These are phyloP conservation scores for Keiferia lycopersicella DNA, from an alignment of 2,888 invertebrate species.

Conservation along the genomic window DNA sequence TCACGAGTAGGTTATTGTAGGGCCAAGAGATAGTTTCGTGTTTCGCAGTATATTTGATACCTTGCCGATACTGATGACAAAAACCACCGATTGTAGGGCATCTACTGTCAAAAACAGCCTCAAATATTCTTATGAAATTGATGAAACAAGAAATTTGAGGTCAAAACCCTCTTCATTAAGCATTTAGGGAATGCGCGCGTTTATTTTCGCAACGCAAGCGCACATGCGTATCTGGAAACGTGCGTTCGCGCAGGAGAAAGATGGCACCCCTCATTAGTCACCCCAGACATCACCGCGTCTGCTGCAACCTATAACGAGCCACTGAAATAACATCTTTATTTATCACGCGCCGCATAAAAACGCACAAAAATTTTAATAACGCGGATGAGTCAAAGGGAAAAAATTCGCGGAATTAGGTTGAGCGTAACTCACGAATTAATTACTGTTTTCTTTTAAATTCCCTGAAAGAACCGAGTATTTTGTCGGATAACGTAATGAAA, in stretches of 20 bases:
- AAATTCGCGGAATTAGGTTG: conserved; percentile 8
- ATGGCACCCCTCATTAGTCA: conserved; percentile 65
- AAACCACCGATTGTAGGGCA: too few species aligned
- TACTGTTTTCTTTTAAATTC: conserved; percentile 1
- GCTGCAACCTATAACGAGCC: conserved; percentile 17
- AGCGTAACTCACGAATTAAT: background rate
- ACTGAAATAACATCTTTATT: conserved; percentile 19
- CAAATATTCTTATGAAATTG: background rate
- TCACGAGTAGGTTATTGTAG: too few species aligned
- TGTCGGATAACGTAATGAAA: background rate
- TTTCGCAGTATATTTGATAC: too few species aligned
- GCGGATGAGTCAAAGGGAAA: background rate
- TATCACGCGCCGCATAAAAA: background rate
- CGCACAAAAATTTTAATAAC: conserved; percentile 3
- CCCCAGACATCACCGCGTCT: conserved; percentile 30
- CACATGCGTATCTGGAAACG: conserved; percentile 38
- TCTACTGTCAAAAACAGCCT: background rate
- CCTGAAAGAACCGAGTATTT: background rate
- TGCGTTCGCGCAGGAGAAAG: conserved; percentile 39
- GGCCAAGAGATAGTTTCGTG: too few species aligned
- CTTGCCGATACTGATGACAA: too few species aligned
- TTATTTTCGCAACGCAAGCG: conserved; percentile 57
- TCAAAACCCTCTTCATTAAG: conserved; percentile 51
- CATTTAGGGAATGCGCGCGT: conserved; percentile 64
- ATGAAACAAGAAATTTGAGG: conserved; percentile 39